Evolutionary conservation across 1,140 invertebrate genomes (phyloP).

Genomic region (Brachionus manjavacas): DNA sequence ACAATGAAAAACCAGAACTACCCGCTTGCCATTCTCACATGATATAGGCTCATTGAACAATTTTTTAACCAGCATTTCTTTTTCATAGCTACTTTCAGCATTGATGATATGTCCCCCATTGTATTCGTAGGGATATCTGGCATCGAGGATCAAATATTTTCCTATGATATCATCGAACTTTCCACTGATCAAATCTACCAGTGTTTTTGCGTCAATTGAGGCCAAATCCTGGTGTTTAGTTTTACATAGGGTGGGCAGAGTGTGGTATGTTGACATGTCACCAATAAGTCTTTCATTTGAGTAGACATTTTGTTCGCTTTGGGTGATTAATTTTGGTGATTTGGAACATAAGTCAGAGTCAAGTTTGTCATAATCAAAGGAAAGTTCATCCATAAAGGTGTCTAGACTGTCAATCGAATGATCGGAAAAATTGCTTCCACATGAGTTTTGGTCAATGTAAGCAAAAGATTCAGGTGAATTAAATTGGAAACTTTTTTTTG

Average conservation of each 20-base stretch:
- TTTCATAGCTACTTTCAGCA: constrained; percentile 75
- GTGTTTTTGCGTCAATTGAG: neutral
- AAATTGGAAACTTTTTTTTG: neutral
- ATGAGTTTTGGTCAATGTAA: constrained; percentile 1
- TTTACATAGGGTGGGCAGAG: neutral
- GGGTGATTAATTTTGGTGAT: neutral
- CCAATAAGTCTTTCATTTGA: neutral
- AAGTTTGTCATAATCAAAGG: neutral
- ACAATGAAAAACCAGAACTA: constrained; percentile 93
- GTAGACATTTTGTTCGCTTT: neutral
- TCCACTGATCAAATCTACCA: constrained; percentile 10
- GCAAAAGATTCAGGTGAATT: neutral
- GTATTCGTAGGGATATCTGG: constrained; percentile 90
- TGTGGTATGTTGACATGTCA: neutral
- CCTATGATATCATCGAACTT: neutral
- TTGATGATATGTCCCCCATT: constrained; percentile 87
- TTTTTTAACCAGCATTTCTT: constrained; percentile 66
- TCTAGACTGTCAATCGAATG: neutral
- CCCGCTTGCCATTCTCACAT: constrained; percentile 57
- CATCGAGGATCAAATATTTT: constrained; percentile 55
- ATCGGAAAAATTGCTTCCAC: neutral
- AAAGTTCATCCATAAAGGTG: neutral
- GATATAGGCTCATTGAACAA: constrained; percentile 54
- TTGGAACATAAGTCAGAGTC: neutral
- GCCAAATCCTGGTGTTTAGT: neutral